Evolutionary conservation across 92 coral and sea anemone genomes (phyloP).

Genomic region (Hydrozoanthus gracilis): DNA sequence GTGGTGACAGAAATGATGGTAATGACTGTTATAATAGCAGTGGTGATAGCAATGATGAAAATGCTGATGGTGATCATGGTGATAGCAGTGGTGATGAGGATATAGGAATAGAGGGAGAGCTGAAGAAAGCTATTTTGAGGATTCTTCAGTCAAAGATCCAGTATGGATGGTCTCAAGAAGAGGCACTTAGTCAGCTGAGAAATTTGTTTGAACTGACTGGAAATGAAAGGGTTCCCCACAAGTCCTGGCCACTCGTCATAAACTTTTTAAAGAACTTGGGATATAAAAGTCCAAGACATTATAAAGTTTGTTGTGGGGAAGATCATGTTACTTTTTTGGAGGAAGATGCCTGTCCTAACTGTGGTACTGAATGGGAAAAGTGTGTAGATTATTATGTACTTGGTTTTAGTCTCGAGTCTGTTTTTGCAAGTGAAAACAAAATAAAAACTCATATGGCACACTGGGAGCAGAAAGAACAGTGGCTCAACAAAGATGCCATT

Average conservation of each 20-base stretch:
- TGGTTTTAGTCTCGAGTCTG: constrained; percentile 25
- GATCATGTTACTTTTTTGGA: constrained; percentile 30
- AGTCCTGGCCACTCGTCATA: constrained; percentile 53
- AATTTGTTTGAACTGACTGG: constrained; percentile 59
- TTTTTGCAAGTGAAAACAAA: constrained; percentile 27
- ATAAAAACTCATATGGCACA: constrained; percentile 25
- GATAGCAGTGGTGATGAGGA: constrained; percentile 47
- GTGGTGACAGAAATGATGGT: neutral
- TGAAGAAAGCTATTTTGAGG: constrained; percentile 57
- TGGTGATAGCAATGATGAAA: constrained; percentile 1
- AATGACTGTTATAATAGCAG: neutral
- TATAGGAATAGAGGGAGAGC: neutral
- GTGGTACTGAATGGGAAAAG: constrained; percentile 19
- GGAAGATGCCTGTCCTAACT: constrained; percentile 39
- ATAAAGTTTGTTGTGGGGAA: constrained; percentile 51
- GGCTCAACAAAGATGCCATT: constrained; percentile 14
- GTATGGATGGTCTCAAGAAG: constrained; percentile 74
- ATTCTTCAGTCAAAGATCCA: constrained; percentile 51
- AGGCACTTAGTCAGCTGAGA: constrained; percentile 57
- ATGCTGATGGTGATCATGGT: constrained; percentile 16
- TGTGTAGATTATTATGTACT: constrained; percentile 55
- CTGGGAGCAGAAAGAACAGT: constrained; percentile 54
- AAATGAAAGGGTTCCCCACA: constrained; percentile 65
- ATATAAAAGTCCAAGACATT: constrained; percentile 62
- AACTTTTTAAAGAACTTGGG: constrained; percentile 61